Evolutionary conservation across 2,888 invertebrate species (phyloP).

Genomic region (Leptura quadrifasciata): DNA sequence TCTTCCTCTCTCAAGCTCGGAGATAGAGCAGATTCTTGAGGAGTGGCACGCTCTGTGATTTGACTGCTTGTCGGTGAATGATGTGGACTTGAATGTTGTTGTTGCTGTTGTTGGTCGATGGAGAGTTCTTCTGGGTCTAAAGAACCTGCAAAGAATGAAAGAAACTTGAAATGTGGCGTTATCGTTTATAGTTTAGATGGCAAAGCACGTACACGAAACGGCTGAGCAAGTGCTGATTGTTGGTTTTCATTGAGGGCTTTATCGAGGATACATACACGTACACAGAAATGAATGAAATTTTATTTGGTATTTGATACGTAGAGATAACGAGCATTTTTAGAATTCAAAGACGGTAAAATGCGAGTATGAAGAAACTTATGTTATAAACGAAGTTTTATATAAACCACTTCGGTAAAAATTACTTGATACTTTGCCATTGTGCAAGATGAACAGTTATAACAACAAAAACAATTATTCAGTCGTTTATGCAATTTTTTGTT

Average conservation of each 20-base stretch:
- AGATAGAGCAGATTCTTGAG: conserved; percentile 75
- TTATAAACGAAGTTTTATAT: neutral
- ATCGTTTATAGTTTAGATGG: conserved; percentile 35
- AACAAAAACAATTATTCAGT: neutral
- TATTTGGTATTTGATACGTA: conserved; percentile 45
- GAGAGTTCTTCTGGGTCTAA: conserved; percentile 88
- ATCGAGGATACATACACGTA: conserved; percentile 1
- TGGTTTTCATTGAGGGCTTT: conserved; percentile 44
- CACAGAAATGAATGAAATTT: conserved; percentile 46
- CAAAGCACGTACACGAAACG: conserved; percentile 38
- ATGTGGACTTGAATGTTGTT: conserved; percentile 61
- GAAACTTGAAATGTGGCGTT: conserved; percentile 35
- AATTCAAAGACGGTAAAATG: conserved; percentile 13
- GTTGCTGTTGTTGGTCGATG: conserved; percentile 74
- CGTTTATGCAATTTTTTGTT: neutral
- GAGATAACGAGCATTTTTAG: conserved; percentile 9
- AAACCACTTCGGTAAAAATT: neutral
- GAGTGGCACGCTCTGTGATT: conserved; percentile 75
- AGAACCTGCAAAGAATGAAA: conserved; percentile 79
- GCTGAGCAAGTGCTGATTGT: conserved; percentile 48
- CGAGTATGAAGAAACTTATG: neutral
- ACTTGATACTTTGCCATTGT: neutral
- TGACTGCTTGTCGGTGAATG: conserved; percentile 71
- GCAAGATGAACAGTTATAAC: neutral
- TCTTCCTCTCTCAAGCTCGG: conserved; percentile 85